Evolutionary conservation across 1,140 invertebrate genomes (phyloP), one percentile per base, ranked within the genome.

Genomic region (Melipona quadrifasciata): DNA sequence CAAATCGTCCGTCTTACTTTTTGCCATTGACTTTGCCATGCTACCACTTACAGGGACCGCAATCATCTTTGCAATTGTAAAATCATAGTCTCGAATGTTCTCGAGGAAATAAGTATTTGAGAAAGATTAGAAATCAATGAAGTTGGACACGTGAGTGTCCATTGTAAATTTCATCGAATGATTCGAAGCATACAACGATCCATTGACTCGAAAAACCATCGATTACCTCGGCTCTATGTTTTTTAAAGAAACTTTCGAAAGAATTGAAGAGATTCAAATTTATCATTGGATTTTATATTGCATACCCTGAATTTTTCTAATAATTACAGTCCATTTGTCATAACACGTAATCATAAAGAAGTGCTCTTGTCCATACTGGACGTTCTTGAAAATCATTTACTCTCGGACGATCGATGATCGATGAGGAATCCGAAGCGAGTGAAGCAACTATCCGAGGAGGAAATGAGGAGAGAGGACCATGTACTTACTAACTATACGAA

Each of bases 261-360:
- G 19, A 61, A 4, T 17, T 34, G 39, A 16, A 67, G 58, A 77
- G 57, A 55, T 58, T 82, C 68, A 11, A 39, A 19, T 27, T 17
- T 57, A 17, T 67, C 27, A 72, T 34, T 17, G 74, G 71, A 76
- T 19, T 55, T 58, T 53, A 64, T 72, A 71, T 47, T 76, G 53
- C 34, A 75, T 53, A 75, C 17, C 17, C 55, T 61, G 27, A 17
- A 79, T 64, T 81, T 89, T 86, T 77, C 82, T 80, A 55, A 86
- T 88, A 86, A 83, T 83, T 86, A 61, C 80, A 53, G 39, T 21
- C 12, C 57, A 72, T 76, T 72, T 58, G 67, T 80, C 78, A 21
- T 47, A 10, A 31, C 0, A 47, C 31, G 39, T 61, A 73, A 58
- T 58, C 71, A 68, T 31, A 64, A 70, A 67, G 51, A 34, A 80